phyloP scores from a whole-genome alignment of 2,888 invertebrate genomes.

The Auanema freiburgensis region DNA sequence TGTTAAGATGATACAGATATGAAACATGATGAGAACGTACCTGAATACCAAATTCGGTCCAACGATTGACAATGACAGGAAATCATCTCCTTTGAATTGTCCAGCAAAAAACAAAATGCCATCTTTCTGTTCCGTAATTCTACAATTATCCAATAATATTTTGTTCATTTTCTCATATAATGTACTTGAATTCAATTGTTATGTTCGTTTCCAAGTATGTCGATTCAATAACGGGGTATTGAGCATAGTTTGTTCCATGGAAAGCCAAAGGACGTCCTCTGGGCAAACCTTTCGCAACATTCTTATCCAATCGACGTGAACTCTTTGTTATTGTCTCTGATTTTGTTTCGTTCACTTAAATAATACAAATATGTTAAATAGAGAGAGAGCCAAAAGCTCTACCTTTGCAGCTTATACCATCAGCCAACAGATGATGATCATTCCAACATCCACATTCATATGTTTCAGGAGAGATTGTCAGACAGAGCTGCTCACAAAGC shows the following conservation, averaged over 20 bases:
- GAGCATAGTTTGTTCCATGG: constrained; percentile 37
- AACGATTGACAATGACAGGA: constrained; percentile 41
- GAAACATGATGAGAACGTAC: constrained; percentile 11
- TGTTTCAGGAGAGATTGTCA: constrained; percentile 31
- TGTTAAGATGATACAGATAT: background rate
- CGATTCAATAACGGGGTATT: constrained; percentile 34
- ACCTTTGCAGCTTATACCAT: constrained; percentile 41
- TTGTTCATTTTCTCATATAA: background rate
- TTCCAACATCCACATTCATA: constrained; percentile 49
- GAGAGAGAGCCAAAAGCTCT: background rate
- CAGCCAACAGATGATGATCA: constrained; percentile 34
- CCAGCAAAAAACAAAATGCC: constrained; percentile 50
- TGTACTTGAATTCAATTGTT: constrained; percentile 44
- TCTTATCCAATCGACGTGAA: background rate
- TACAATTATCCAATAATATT: constrained; percentile 20
- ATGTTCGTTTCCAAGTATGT: constrained; percentile 47
- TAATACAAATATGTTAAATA: background rate
- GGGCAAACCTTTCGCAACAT: background rate
- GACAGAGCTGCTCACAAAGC: constrained; percentile 44
- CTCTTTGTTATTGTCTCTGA: background rate
- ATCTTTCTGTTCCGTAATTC: constrained; percentile 34
- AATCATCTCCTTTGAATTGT: constrained; percentile 44
- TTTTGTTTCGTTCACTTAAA: constrained; percentile 4
- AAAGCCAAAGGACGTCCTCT: constrained; percentile 17
- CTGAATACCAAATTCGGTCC: constrained; percentile 47